These are phyloP conservation scores for Mus spretus DNA, from an alignment of 2,797 vertebrate species.

Conservation along the genomic window DNA sequence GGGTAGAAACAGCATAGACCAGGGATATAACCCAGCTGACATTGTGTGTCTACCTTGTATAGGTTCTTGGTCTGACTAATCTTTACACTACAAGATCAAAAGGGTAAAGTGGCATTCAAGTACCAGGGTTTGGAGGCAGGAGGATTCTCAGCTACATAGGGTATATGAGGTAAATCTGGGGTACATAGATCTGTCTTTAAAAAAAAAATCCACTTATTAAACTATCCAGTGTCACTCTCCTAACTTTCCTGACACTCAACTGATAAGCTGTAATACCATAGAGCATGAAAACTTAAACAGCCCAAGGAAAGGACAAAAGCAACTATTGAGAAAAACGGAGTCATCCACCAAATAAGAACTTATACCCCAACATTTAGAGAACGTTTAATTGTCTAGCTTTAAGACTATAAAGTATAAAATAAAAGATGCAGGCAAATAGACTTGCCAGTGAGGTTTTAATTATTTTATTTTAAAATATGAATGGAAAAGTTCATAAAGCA, in stretches of 20 bases:
- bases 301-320: neutral
- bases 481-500: neutral
- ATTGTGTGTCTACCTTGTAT: neutral
- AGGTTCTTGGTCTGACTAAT: neutral
- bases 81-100: neutral
- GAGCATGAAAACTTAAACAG: neutral
- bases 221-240: neutral
- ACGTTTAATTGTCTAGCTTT: neutral
- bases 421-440: neutral
- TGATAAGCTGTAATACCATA: neutral
- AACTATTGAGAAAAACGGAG: neutral
- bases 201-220: neutral
- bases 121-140: neutral
- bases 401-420: neutral
- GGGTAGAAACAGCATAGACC: neutral
- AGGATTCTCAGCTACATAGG: neutral
- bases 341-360: neutral
- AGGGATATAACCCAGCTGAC: neutral
- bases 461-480: slow-evolving; percentile 49
- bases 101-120: neutral
- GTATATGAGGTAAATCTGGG: neutral
- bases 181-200: neutral
- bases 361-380: neutral
- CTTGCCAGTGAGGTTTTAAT: neutral
- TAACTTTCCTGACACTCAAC: slow-evolving; percentile 6